Conservation (phyloP, 2,888 invertebrate genomes). For the Nebria brevicollis region DNA sequence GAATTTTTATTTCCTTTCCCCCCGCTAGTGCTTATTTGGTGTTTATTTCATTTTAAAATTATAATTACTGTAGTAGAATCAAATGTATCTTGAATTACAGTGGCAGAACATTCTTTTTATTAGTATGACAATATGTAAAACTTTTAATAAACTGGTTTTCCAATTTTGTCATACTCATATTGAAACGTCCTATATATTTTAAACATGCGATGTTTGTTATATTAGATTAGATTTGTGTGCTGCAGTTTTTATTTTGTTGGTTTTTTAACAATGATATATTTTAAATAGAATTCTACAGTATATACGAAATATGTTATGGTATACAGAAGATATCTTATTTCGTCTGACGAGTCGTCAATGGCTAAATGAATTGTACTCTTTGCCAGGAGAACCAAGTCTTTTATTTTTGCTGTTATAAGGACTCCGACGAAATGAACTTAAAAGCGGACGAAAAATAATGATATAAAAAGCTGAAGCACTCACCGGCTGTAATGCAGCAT, state of each 20-base stretch:
- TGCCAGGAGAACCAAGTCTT: neutral
- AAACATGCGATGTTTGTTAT: no score
- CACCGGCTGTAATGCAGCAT: slow-evolving; percentile 12
- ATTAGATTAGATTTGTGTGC: no score
- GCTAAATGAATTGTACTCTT: neutral
- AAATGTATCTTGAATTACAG: neutral
- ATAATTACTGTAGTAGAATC: neutral
- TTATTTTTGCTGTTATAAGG: neutral
- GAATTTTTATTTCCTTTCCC: neutral
- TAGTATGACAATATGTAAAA: neutral
- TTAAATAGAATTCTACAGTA: neutral
- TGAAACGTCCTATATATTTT: no score
- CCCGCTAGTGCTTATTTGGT: neutral
- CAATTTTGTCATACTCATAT: no score
- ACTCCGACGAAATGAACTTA: neutral
- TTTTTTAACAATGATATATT: no score
- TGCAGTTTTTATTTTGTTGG: no score
- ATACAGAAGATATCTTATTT: neutral
- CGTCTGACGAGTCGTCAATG: neutral
- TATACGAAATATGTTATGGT: neutral
- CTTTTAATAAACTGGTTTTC: neutral
- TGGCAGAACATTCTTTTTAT: neutral
- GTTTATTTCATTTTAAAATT: neutral
- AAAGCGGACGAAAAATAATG: neutral
- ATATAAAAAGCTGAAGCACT: neutral